phyloP scores from a whole-genome alignment of 1,140 invertebrate species.

The Trichonephila inaurata region DNA sequence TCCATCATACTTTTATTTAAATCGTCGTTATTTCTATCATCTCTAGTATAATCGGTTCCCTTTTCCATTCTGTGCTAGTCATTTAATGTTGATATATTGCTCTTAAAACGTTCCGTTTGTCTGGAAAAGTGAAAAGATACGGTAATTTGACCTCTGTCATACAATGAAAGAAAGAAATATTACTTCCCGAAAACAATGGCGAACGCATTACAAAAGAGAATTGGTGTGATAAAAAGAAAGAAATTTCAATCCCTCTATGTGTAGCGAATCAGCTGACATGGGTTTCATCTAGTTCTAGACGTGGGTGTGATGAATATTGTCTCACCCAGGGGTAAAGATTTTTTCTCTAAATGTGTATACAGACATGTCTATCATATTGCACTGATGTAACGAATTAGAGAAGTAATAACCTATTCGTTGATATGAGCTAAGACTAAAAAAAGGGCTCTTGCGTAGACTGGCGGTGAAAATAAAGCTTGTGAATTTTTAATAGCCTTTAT shows the following conservation, averaged over 20 bases:
- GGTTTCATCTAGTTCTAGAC: conserved; percentile 7
- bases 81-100: conserved; percentile 42
- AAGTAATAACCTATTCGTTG: conserved; percentile 30
- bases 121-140: conserved; percentile 54
- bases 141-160: conserved; percentile 53
- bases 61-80: neutral
- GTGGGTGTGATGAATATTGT: conserved; percentile 62
- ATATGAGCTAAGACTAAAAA: neutral
- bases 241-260: conserved; percentile 38
- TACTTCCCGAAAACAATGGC: conserved; percentile 53
- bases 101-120: conserved; percentile 34
- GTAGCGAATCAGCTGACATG: conserved; percentile 55
- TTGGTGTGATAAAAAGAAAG: neutral
- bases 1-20: neutral
- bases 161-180: conserved; percentile 54
- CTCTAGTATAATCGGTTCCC: neutral
- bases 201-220: neutral
- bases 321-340: conserved; percentile 12
- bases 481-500: neutral
- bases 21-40: neutral
- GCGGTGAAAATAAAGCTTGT: neutral
- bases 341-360: conserved; percentile 37
- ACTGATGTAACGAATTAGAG: conserved; percentile 60
- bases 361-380: neutral
- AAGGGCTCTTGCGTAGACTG: neutral